These are phyloP conservation scores for Gila robusta DNA, from an alignment of 2,797 vertebrate species.

Conservation along the genomic window DNA sequence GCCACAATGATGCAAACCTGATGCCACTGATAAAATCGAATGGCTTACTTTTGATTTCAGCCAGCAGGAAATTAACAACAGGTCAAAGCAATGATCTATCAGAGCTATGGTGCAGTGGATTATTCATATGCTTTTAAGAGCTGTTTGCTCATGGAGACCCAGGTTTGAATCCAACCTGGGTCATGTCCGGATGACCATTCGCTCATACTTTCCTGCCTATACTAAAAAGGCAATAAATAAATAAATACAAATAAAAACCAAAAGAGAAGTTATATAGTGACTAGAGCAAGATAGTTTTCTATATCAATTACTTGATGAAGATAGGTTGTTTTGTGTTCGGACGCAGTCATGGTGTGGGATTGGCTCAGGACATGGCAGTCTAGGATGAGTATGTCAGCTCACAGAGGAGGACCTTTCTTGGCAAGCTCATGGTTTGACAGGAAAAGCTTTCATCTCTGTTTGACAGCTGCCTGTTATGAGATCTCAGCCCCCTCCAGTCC, in stretches of 20 bases:
- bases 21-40: neutral
- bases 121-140: neutral
- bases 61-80: neutral
- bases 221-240: neutral
- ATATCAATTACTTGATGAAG: conserved; percentile 6
- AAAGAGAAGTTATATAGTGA: neutral
- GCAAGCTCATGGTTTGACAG: conserved; percentile 46
- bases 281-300: neutral
- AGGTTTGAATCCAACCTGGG: neutral
- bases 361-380: conserved; percentile 26
- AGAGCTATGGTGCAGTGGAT: neutral
- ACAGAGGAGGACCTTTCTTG: conserved; percentile 41
- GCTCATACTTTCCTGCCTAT: neutral
- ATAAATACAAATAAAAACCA: neutral
- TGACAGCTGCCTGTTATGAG: conserved; percentile 59
- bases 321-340: neutral
- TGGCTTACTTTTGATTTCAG: neutral
- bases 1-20: neutral
- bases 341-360: too few relatives aligned
- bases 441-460: conserved; percentile 56
- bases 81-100: neutral
- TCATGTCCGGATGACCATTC: neutral
- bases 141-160: neutral
- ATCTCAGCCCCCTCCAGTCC: conserved; percentile 20
- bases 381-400: conserved; percentile 16